Conservation (phyloP, 64 coral and sea anemone species). For the Trachythela sp. region DNA sequence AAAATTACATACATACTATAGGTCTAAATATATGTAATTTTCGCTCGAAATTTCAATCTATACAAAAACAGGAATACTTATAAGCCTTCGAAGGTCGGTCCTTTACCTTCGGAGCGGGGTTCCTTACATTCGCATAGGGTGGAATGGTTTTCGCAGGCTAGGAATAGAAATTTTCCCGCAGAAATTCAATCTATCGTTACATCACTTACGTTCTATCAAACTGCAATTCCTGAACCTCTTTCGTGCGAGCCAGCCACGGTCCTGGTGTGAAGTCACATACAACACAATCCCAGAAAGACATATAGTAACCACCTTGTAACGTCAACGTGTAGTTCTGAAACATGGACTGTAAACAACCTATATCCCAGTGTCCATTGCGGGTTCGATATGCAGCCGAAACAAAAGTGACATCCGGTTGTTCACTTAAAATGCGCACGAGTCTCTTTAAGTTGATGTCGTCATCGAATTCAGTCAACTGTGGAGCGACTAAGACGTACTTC, state of each 20-base stretch:
- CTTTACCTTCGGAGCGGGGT: too few relatives aligned
- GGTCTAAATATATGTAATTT: too few relatives aligned
- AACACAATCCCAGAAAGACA: conserved; percentile 72
- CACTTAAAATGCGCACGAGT: conserved; percentile 66
- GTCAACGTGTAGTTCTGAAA: conserved; percentile 76
- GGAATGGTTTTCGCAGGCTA: too few relatives aligned
- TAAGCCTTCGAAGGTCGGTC: too few relatives aligned
- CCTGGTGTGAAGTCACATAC: conserved; percentile 66
- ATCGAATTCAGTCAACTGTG: conserved; percentile 54
- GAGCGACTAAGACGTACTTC: conserved; percentile 62
- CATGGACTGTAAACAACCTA: conserved; percentile 65
- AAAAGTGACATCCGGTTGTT: conserved; percentile 44
- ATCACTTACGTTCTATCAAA: conserved; percentile 30
- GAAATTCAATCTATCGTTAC: conserved; percentile 51
- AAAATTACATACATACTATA: too few relatives aligned
- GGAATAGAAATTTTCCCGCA: too few relatives aligned
- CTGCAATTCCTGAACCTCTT: conserved; percentile 39
- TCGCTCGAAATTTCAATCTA: too few relatives aligned
- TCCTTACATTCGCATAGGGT: too few relatives aligned
- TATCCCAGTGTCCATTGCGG: conserved; percentile 70
- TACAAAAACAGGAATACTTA: too few relatives aligned
- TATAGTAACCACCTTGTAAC: conserved; percentile 68
- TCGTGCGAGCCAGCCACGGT: conserved; percentile 74
- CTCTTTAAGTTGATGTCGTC: conserved; percentile 60
- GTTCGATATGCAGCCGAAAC: conserved; percentile 61